phyloP scores from a whole-genome alignment of 2,888 invertebrate genomes.

The Drosophila affinis region DNA sequence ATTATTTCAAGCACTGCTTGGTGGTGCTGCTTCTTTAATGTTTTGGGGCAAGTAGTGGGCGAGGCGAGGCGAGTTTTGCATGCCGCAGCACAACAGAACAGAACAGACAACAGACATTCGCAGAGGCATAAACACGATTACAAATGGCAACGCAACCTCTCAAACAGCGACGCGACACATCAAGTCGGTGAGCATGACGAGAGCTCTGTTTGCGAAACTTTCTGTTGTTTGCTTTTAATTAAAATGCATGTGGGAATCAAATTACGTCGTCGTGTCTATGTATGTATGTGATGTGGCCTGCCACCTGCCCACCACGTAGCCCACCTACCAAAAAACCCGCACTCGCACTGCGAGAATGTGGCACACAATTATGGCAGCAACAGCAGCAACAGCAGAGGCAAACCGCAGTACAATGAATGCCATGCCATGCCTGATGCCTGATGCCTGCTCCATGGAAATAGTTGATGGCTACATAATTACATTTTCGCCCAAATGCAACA shows the following conservation, averaged over 20 bases:
- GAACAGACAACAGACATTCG: not conserved
- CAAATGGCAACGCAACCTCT: constrained; percentile 26
- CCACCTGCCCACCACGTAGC: constrained; percentile 31
- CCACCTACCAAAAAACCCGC: constrained; percentile 46
- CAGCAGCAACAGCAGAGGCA: constrained; percentile 13
- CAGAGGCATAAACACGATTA: constrained; percentile 32
- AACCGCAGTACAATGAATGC: constrained; percentile 47
- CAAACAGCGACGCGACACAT: constrained; percentile 16
- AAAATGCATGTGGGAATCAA: constrained; percentile 78
- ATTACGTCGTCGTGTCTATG: constrained; percentile 60
- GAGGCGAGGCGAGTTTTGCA: constrained; percentile 10
- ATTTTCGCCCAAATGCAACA: constrained; percentile 60
- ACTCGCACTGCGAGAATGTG: constrained; percentile 27
- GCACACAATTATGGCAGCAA: constrained; percentile 63
- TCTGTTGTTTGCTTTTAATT: constrained; percentile 76
- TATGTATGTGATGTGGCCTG: constrained; percentile 4
- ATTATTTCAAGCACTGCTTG: constrained; percentile 24
- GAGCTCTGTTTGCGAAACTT: constrained; percentile 46
- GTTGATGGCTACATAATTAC: constrained; percentile 74
- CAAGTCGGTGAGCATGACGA: constrained; percentile 36
- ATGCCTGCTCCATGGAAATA: constrained; percentile 37
- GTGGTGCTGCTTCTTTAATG: constrained; percentile 14
- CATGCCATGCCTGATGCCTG: not conserved
- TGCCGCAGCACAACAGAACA: not conserved
- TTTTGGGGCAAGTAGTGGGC: constrained; percentile 5